Base-by-base conservation (phyloP, 2,888 invertebrate genomes). In the Drosophila rubida region DNA sequence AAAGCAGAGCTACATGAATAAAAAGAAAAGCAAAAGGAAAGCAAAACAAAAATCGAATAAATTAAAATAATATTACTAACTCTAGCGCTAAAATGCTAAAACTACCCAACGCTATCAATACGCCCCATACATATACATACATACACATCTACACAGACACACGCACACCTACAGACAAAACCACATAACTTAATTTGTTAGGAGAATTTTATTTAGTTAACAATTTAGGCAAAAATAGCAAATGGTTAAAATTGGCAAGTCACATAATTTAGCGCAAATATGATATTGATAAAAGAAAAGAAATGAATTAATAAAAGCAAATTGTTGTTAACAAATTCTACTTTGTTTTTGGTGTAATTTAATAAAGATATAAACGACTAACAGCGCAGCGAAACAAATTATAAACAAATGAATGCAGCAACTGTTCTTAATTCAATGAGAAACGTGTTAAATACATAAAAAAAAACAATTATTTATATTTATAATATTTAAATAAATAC, bases 351-450 rank as follows among this genome's bases (percentile, higher is more conserved):
- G 62, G 72, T 77, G 82, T 73, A 68, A 68, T 74, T 82, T 71
- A 72, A 79, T 69, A 70, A 80, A 80, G 67, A 80, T 66, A 66
- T 88, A 75, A 79, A 78, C 90, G 90, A 90, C 87, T 84, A 90
- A 78, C 75, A 89, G 87, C 88, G 83, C 90, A 90, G 90, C 90
- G 90, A 90, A 90, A 90, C 78, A 77, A 84, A 75, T 27, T 57
- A 57, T 50, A 53, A 53, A 25, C 16, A 60, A 59, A 74, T 71
- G 41, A 76, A 65, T 67, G 59, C 72, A 69, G 75, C 63, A 78
- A 79, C 73, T 79, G 73, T 75, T 77, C 67, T 81, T 76, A 70
- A 76, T 51, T 72, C 53, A 65, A 71, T 63, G 62, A 60, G 63
- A 71, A 73, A 76, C 37, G 69, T 74, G 71, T 63, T 75, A 72